Conservation (phyloP, 1,140 invertebrate genomes). For the Phenacoccus solenopsis region DNA sequence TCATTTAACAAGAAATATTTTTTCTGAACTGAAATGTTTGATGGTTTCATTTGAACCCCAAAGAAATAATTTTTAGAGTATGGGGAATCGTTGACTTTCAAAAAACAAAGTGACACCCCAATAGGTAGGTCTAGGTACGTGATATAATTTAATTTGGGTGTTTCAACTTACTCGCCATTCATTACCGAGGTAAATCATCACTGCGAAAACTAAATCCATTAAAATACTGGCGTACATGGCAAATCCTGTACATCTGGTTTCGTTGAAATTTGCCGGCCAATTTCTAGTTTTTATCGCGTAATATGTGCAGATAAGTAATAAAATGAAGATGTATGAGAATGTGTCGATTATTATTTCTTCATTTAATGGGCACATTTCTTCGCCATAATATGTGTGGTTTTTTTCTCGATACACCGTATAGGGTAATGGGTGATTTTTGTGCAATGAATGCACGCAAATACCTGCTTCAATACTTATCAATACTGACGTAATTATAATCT, state of each 20-base stretch:
- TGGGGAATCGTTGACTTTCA: too few species aligned
- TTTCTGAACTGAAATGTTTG: too few species aligned
- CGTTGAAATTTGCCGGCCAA: conserved; percentile 61
- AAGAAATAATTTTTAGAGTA: too few species aligned
- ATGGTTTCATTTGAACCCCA: too few species aligned
- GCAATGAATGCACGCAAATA: background rate
- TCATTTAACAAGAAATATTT: too few species aligned
- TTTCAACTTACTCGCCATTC: background rate
- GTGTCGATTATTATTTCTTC: conserved; percentile 83
- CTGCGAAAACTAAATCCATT: conserved; percentile 22
- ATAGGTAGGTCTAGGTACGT: too few species aligned
- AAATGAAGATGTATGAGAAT: conserved; percentile 50
- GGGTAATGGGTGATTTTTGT: background rate
- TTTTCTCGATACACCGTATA: background rate
- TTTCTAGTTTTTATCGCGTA: conserved; percentile 63
- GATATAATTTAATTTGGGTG: too few species aligned
- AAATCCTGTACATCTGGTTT: conserved; percentile 46
- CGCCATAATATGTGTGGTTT: background rate
- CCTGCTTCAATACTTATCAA: background rate
- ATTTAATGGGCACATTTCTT: conserved; percentile 28
- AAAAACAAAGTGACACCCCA: too few species aligned
- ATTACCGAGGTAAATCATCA: conserved; percentile 70
- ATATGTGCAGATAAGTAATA: conserved; percentile 55
- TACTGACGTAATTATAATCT: background rate
- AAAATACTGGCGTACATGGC: background rate